Evolutionary conservation across 2,888 invertebrate genomes (phyloP).

Genomic region (Metellina segmentata): DNA sequence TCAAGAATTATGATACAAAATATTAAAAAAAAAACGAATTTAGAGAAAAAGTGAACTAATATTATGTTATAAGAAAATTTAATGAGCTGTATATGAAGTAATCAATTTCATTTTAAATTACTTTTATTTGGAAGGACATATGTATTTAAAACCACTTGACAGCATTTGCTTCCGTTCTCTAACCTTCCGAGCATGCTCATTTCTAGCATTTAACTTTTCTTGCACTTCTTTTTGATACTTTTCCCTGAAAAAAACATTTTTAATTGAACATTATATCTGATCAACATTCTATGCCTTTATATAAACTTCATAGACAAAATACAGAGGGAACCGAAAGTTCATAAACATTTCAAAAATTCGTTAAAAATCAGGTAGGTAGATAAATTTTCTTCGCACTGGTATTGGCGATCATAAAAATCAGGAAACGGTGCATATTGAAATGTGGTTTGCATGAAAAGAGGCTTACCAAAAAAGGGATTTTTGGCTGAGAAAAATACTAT

Average conservation of each 20-base stretch:
- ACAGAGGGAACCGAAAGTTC: neutral
- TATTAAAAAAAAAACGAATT: too few relatives aligned
- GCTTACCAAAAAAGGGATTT: too few relatives aligned
- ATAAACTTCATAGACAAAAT: neutral
- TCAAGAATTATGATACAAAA: too few relatives aligned
- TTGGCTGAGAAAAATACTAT: too few relatives aligned
- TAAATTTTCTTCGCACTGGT: too few relatives aligned
- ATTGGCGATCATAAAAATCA: too few relatives aligned
- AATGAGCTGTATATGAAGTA: too few relatives aligned
- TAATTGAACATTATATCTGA: neutral
- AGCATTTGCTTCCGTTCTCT: slow-evolving; percentile 70
- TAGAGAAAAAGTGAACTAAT: too few relatives aligned
- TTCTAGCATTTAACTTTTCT: slow-evolving; percentile 65
- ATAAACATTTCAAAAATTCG: neutral
- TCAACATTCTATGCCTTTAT: too few relatives aligned
- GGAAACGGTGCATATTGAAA: too few relatives aligned
- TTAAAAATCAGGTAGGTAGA: neutral
- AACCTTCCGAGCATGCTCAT: slow-evolving; percentile 76
- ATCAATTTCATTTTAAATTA: neutral
- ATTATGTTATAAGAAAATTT: too few relatives aligned
- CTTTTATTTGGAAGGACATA: slow-evolving; percentile 20
- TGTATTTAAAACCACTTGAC: slow-evolving; percentile 50
- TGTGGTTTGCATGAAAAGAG: too few relatives aligned
- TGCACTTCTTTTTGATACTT: slow-evolving; percentile 74
- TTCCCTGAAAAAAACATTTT: slow-evolving; percentile 59